These are phyloP conservation scores for Sitodiplosis mosellana DNA, from an alignment of 1,140 invertebrate genomes.

Conservation along the genomic window DNA sequence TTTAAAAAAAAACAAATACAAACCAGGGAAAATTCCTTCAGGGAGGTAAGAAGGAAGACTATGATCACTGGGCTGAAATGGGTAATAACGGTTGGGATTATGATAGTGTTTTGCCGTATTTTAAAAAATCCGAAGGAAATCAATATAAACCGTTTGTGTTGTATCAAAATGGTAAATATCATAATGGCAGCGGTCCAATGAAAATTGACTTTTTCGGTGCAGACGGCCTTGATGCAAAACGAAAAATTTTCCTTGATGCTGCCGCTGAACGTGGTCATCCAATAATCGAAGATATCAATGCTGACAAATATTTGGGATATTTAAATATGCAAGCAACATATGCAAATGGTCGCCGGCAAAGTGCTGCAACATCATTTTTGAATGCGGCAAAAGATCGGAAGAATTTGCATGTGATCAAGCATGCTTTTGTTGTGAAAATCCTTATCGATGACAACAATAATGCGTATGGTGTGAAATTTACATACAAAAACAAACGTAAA, in stretches of 20 bases:
- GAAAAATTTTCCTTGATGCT: constrained; percentile 42
- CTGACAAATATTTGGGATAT: constrained; percentile 38
- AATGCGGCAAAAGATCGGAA: constrained; percentile 45
- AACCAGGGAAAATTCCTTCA: no score
- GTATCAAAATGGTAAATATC: constrained; percentile 31
- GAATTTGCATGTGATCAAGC: constrained; percentile 60
- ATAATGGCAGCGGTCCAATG: constrained; percentile 51
- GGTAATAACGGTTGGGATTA: constrained; percentile 82
- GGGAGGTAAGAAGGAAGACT: constrained; percentile 52
- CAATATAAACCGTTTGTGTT: constrained; percentile 55
- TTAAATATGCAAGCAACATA: constrained; percentile 50
- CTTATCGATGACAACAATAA: constrained; percentile 39
- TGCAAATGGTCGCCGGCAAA: constrained; percentile 44
- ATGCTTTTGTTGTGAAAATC: constrained; percentile 49
- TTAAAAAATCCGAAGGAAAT: constrained; percentile 58
- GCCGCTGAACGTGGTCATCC: constrained; percentile 50
- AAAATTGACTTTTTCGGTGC: constrained; percentile 42
- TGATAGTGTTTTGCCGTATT: constrained; percentile 60
- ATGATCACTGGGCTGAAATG: constrained; percentile 45
- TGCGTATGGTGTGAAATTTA: constrained; percentile 30
- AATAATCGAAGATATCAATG: constrained; percentile 44
- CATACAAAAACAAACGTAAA: constrained; percentile 33
- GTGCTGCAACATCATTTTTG: constrained; percentile 64
- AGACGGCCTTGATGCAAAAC: constrained; percentile 45
- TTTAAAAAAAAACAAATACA: no score